Evolutionary conservation across 2,113 vertebrate species (phyloP).

Genomic region (Odobenus rosmarus): DNA sequence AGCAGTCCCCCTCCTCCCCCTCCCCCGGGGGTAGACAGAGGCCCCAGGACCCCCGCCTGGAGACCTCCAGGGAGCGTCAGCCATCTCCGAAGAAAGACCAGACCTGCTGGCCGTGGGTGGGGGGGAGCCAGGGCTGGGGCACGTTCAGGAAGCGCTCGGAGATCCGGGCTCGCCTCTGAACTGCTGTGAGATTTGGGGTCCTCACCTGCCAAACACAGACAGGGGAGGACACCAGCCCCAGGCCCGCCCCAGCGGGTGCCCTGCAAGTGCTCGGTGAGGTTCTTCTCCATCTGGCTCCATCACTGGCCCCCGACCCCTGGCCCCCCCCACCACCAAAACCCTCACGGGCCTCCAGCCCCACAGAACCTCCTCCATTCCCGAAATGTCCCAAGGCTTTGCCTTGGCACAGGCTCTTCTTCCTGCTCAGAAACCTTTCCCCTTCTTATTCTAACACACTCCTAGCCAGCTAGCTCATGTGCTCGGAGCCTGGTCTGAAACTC

Average conservation of each 20-base stretch:
- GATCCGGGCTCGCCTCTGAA: not conserved
- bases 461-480: accelerated
- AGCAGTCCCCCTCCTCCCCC: accelerated
- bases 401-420: not conserved
- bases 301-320: accelerated
- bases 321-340: not conserved
- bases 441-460: not conserved
- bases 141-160: not conserved
- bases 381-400: not conserved
- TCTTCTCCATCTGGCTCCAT: not conserved
- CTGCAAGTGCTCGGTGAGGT: not conserved
- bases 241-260: accelerated
- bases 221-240: not conserved
- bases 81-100: not conserved
- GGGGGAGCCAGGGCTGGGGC: not conserved
- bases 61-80: not conserved
- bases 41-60: not conserved
- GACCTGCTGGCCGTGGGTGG: not conserved
- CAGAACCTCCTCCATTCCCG: accelerated
- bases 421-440: not conserved
- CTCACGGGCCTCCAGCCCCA: not conserved
- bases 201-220: not conserved
- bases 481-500: not conserved
- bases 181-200: not conserved
- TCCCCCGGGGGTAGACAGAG: not conserved